Base-by-base conservation (phyloP, 2,888 invertebrate species). In the Nomada flava region DNA sequence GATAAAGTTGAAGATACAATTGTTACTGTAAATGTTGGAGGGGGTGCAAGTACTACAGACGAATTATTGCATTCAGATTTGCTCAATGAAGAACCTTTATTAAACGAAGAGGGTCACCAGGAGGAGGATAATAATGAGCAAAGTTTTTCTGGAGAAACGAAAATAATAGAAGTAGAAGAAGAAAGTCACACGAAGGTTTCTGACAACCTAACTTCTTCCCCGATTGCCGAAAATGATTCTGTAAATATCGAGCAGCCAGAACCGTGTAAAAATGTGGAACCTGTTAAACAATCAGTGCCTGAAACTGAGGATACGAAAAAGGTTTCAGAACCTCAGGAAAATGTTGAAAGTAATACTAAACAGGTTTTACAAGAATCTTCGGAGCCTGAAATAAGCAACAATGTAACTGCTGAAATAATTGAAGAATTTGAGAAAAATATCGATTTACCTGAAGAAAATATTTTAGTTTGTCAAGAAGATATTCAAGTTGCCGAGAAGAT, bases 281-380 rank as follows among this genome's bases (percentile, higher is more conserved):
- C 7, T n/a, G 20, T 57, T n/a, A 23, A 62, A 11, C 15, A 20
- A 15, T 2, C 23, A 18, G 23, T 13, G 9, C 23, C 44, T 2
- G 47, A 50, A 64, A 44, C 2, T 23, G n/a, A 64, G 4, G 18
- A 2, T 3, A 10, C 50, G 5, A 44, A 15, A 4, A 36, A 74
- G 36, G 1, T 36, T 53, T 47, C 20, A 36, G 36, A 67, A 9
- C 15, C 4, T 10, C 44, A 23, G 11, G 18, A 1, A 42, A 13
- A 77, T 15, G 11, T 13, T 5, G 13, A 1, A 7, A 7, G 63
- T 36, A 18, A 5, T 9, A 9, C 9, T 57, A 42, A n/a, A 23
- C 20, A 50, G 15, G 7, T 63, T 3, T 63, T 23, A 1, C 23
- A 72, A 62, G 26, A 53, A 55, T 72, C 10, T 80, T 62, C 29